Percentiles rank a stretch among this genome's conserved stretches.
Conservation (phyloP, 2,888 invertebrate genomes). For the Trissoscelio sp. region DNA sequence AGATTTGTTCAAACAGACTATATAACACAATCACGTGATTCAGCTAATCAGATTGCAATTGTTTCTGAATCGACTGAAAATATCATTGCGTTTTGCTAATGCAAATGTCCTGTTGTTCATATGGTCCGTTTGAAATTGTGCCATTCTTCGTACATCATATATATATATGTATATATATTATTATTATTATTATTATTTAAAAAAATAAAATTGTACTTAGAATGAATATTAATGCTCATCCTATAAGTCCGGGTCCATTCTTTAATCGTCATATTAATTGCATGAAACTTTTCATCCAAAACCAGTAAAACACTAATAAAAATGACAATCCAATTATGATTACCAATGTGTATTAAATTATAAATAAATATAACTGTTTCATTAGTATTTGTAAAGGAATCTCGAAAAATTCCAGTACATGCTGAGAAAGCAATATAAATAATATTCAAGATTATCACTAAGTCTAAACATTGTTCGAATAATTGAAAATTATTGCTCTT, state of each 20-base stretch:
- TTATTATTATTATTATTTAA: neutral
- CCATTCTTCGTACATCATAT: no score
- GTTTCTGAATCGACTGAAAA: conserved; percentile 15
- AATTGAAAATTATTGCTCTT: conserved; percentile 16
- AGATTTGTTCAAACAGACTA: conserved; percentile 43
- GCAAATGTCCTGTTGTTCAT: neutral
- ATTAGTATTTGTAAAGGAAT: neutral
- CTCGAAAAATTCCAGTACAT: neutral
- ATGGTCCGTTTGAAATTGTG: conserved; percentile 30
- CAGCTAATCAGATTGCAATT: no score
- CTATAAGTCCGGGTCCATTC: conserved; percentile 12
- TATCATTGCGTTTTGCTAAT: conserved; percentile 31
- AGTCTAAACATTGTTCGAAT: neutral
- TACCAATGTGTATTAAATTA: conserved; percentile 36
- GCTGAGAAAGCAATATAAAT: conserved; percentile 7
- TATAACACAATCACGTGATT: conserved; percentile 30
- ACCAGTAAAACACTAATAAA: conserved; percentile 14
- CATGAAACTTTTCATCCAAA: conserved; percentile 33
- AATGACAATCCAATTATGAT: conserved; percentile 46
- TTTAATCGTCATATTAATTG: conserved; percentile 35
- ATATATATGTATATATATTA: neutral
- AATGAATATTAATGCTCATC: conserved; percentile 3
- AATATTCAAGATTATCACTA: neutral
- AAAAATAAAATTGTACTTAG: conserved; percentile 15
- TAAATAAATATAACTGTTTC: conserved; percentile 1